Percentiles rank a stretch among this genome's conserved stretches.
These are phyloP conservation scores for Apodemus agrarius DNA, from an alignment of 2,797 vertebrate species.

Conservation along the genomic window DNA sequence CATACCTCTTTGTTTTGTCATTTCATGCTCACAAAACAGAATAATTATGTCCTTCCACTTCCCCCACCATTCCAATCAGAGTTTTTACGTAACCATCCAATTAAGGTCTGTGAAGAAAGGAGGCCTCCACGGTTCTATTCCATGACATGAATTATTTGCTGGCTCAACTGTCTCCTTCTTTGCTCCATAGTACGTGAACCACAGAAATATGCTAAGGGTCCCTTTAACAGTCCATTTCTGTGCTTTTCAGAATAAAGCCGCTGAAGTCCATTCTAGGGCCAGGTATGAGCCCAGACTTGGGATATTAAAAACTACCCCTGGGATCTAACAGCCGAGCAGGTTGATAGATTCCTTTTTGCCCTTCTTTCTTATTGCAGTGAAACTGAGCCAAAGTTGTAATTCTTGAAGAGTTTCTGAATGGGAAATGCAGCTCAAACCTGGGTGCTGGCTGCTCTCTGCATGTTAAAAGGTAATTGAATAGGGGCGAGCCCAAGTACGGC, in stretches of 20 bases:
- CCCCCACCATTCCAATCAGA: not conserved
- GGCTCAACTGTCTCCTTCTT: not conserved
- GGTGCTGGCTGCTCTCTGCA: slow-evolving; percentile 86
- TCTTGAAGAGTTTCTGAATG: slow-evolving; percentile 84
- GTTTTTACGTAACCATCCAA: not conserved
- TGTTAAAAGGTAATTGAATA: slow-evolving; percentile 95
- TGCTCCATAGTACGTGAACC: not conserved
- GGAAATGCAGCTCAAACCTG: slow-evolving; percentile 90
- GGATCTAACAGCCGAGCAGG: slow-evolving; percentile 72
- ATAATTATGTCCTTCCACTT: not conserved
- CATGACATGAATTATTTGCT: not conserved
- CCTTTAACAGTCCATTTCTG: slow-evolving; percentile 5
- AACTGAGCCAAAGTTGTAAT: slow-evolving; percentile 84
- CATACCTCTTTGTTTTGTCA: not conserved
- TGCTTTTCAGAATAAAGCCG: slow-evolving; percentile 39
- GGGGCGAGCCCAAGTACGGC: slow-evolving; percentile 92
- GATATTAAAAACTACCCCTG: slow-evolving; percentile 78
- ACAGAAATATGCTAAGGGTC: not conserved
- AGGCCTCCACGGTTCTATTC: not conserved
- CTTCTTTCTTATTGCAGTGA: slow-evolving; percentile 81
- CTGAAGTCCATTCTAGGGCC: not conserved
- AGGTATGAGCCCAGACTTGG: not conserved
- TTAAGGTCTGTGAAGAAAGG: not conserved
- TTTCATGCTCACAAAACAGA: not conserved
- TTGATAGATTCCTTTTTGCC: slow-evolving; percentile 82